Evolutionary conservation across 1,140 invertebrate genomes (phyloP).

Genomic region (Neodiprion fabricii): DNA sequence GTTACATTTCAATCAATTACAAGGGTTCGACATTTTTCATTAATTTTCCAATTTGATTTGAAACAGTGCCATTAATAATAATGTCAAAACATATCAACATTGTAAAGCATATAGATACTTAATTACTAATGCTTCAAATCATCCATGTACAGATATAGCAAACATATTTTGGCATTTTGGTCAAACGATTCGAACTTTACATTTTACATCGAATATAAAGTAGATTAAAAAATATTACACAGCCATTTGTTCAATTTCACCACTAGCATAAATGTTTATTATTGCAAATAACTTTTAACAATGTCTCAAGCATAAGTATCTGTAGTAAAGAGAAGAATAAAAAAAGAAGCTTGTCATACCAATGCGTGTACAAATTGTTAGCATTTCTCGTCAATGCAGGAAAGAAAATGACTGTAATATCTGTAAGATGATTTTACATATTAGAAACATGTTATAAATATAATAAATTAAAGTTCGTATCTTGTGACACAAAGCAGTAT

Average conservation of each 20-base stretch:
- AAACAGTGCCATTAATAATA: conserved; percentile 8
- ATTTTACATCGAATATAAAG: neutral
- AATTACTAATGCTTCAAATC: conserved; percentile 2
- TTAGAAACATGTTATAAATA: neutral
- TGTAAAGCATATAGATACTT: conserved; percentile 10
- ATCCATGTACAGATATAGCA: neutral
- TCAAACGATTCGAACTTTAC: conserved; percentile 5
- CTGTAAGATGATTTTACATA: too few relatives aligned
- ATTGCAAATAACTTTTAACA: conserved; percentile 1
- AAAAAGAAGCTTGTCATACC: neutral
- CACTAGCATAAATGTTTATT: neutral
- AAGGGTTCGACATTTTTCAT: neutral
- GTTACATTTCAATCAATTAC: neutral
- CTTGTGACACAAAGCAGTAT: neutral
- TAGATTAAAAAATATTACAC: conserved; percentile 6
- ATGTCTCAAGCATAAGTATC: neutral
- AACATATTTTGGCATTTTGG: neutral
- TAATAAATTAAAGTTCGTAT: neutral
- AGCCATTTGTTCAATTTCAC: conserved; percentile 5
- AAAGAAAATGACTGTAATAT: too few relatives aligned
- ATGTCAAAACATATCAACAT: conserved; percentile 5
- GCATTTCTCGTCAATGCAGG: too few relatives aligned
- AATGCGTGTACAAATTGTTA: neutral
- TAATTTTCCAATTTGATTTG: neutral
- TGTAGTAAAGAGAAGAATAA: neutral